Conservation (phyloP, 2,797 vertebrate genomes). For the Bovichtus diacanthus region DNA sequence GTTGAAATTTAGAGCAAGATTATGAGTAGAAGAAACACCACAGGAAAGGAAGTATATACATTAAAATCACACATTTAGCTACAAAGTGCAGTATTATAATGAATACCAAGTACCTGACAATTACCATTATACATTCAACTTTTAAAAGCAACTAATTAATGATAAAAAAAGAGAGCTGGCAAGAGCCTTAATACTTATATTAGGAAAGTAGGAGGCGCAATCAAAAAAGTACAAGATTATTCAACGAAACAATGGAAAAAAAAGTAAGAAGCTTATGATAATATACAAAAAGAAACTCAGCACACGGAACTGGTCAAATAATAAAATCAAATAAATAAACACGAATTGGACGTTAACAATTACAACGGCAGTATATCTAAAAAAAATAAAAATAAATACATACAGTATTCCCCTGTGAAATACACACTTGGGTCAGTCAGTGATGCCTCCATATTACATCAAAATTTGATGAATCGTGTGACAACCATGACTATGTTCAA, state of each 20-base stretch:
- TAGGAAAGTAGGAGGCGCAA: not conserved
- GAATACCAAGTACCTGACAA: conserved; percentile 22
- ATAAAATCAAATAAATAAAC: not conserved
- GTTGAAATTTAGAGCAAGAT: not conserved
- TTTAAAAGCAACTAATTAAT: conserved; percentile 26
- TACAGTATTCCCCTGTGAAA: not conserved
- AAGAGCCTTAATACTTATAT: not conserved
- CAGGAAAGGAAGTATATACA: not conserved
- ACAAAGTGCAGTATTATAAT: conserved; percentile 1
- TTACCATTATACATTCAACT: conserved; percentile 4
- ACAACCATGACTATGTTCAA: not conserved
- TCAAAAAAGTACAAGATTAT: not conserved
- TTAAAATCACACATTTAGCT: conserved; percentile 6
- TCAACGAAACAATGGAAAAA: not conserved
- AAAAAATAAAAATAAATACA: conserved; percentile 1
- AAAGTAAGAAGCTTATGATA: not conserved
- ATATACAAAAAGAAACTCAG: not conserved
- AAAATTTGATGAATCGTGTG: conserved; percentile 13
- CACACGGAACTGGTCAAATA: not conserved
- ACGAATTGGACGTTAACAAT: not conserved
- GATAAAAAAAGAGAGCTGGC: not conserved
- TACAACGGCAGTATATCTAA: not conserved
- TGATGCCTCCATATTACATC: conserved; percentile 26
- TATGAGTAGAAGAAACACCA: conserved; percentile 3
- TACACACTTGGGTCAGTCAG: not conserved